A percentile compares a stretch with the other conserved stretches of the same genome.
Evolutionary conservation across 2,797 vertebrate species (phyloP).

Genomic region (Geotrypetes seraphini): DNA sequence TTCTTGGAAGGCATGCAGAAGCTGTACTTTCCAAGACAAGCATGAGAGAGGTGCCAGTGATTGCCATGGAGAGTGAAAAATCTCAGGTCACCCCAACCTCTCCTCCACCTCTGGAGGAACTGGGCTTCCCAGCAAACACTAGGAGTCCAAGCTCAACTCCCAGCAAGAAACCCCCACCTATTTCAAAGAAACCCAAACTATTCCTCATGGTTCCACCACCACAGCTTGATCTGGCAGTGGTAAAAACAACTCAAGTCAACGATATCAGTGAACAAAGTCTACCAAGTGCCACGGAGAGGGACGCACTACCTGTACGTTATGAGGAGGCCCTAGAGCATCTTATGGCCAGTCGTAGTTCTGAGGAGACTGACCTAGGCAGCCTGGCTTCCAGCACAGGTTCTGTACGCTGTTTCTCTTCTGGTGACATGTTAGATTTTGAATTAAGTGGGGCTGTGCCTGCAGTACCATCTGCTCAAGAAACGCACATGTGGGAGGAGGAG

Average conservation of each 20-base stretch:
- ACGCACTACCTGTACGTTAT: slow-evolving; percentile 17
- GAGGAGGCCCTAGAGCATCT: slow-evolving; percentile 41
- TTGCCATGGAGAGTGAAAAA: slow-evolving; percentile 17
- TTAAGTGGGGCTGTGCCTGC: slow-evolving; percentile 42
- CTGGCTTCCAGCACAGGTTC: slow-evolving; percentile 46
- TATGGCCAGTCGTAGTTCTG: slow-evolving; percentile 34
- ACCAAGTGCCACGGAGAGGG: slow-evolving; percentile 29
- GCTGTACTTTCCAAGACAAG: neutral
- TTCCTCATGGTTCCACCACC: slow-evolving; percentile 58
- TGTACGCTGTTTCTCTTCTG: slow-evolving; percentile 45
- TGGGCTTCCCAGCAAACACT: slow-evolving; percentile 27
- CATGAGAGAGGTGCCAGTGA: neutral
- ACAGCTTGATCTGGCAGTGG: slow-evolving; percentile 40
- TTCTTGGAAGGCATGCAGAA: slow-evolving; percentile 4
- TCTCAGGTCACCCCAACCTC: neutral
- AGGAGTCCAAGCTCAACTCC: slow-evolving; percentile 40
- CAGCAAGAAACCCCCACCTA: slow-evolving; percentile 76
- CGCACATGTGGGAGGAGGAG: slow-evolving; percentile 24
- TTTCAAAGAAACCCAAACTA: slow-evolving; percentile 87
- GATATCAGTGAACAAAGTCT: slow-evolving; percentile 23
- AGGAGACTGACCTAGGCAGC: slow-evolving; percentile 35
- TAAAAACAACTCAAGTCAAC: slow-evolving; percentile 33
- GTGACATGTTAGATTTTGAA: slow-evolving; percentile 38
- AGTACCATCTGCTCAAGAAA: slow-evolving; percentile 30
- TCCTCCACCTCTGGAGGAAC: slow-evolving; percentile 13